phyloP scores from a whole-genome alignment of 2,888 invertebrate species.

The Trypoxylon attenuatum region DNA sequence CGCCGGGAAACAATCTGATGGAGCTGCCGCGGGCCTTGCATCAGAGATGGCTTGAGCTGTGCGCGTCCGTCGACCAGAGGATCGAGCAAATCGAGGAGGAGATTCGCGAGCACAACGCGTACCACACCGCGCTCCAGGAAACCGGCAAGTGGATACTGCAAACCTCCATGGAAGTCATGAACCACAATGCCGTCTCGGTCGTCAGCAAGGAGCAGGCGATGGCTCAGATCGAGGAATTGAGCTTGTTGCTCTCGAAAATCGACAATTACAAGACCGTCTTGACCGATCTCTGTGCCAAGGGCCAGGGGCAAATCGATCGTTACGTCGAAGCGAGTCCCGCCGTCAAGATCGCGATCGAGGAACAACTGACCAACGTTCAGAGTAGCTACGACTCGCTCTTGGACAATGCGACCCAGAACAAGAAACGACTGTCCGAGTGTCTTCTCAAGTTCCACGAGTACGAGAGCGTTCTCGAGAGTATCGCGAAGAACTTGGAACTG shows the following conservation, averaged over 20 bases:
- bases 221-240: slow-evolving; percentile 93
- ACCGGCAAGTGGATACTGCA: slow-evolving; percentile 97
- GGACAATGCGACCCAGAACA: slow-evolving; percentile 93
- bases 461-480: slow-evolving; percentile 91
- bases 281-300: slow-evolving; percentile 89
- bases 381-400: slow-evolving; percentile 94
- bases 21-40: slow-evolving; percentile 82
- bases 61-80: slow-evolving; percentile 79
- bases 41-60: slow-evolving; percentile 82
- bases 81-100: slow-evolving; percentile 85
- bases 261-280: slow-evolving; percentile 88
- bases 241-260: slow-evolving; percentile 84
- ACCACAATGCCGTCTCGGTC: slow-evolving; percentile 95
- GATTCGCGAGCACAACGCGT: slow-evolving; percentile 89
- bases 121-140: slow-evolving; percentile 93
- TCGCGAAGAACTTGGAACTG: slow-evolving; percentile 86
- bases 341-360: slow-evolving; percentile 86
- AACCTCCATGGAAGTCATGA: slow-evolving; percentile 96
- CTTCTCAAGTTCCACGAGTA: slow-evolving; percentile 95
- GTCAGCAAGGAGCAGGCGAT: slow-evolving; percentile 93
- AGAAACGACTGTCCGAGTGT: slow-evolving; percentile 90
- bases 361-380: slow-evolving; percentile 91
- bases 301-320: slow-evolving; percentile 87
- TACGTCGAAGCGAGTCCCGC: slow-evolving; percentile 84
- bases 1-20: slow-evolving; percentile 76